Evolutionary conservation across 1,140 invertebrate genomes (phyloP).

Genomic region (Phortica variegata): DNA sequence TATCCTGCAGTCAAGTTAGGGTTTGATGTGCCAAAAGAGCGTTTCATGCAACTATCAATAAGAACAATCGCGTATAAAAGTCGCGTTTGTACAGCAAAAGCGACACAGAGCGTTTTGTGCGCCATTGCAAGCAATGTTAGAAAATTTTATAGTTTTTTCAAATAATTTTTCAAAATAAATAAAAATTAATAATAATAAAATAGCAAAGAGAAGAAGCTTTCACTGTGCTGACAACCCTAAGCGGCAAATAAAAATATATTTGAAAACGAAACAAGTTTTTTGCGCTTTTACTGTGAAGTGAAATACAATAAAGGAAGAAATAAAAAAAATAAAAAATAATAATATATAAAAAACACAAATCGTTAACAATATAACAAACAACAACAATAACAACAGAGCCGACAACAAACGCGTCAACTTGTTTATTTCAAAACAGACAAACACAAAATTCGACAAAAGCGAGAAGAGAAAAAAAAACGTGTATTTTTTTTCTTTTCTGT

Average conservation of each 20-base stretch:
- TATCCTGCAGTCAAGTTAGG: too few relatives aligned
- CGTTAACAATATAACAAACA: conserved; percentile 3
- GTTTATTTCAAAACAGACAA: conserved; percentile 49
- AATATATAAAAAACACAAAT: conserved; percentile 41
- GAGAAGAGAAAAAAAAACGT: conserved; percentile 34
- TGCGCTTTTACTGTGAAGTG: conserved; percentile 18
- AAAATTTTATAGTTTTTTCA: conserved; percentile 18
- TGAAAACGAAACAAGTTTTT: conserved; percentile 43
- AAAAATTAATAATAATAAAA: conserved; percentile 26
- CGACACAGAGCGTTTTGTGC: not conserved
- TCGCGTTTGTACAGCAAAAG: not conserved
- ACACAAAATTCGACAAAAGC: conserved; percentile 34
- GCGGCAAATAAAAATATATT: too few relatives aligned
- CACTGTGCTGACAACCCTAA: conserved; percentile 30
- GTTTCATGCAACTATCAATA: conserved; percentile 28
- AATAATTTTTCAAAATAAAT: conserved; percentile 12
- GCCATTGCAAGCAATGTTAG: not conserved
- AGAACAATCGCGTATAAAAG: too few relatives aligned
- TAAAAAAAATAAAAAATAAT: conserved; percentile 3
- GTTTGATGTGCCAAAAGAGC: too few relatives aligned
- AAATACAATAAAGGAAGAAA: conserved; percentile 1
- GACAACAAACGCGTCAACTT: conserved; percentile 33
- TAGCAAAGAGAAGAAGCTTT: conserved; percentile 34
- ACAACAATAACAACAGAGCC: conserved; percentile 7
- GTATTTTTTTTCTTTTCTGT: conserved; percentile 35